Evolutionary conservation across 2,888 invertebrate genomes (phyloP).

Genomic region (Trissonchulus latispiculum): DNA sequence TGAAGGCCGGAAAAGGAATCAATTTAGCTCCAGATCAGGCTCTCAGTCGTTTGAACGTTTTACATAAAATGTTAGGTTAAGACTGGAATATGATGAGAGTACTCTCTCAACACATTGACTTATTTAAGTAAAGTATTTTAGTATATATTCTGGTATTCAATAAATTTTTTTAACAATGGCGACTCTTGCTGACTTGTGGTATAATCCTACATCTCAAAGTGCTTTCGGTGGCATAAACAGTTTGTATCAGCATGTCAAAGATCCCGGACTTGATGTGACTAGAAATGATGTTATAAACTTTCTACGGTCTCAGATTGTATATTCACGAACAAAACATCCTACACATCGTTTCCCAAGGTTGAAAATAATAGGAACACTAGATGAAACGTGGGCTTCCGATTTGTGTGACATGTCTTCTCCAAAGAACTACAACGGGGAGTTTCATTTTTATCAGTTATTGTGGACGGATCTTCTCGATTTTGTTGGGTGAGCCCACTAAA

Average conservation of each 20-base stretch:
- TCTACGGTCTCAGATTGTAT: background rate
- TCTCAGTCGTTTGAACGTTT: no score
- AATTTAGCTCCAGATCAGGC: no score
- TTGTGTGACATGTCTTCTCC: background rate
- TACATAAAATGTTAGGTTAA: no score
- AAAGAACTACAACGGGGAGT: background rate
- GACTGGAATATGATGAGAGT: no score
- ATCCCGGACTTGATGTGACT: background rate
- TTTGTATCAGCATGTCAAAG: background rate
- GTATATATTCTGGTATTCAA: no score
- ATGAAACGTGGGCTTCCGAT: background rate
- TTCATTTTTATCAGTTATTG: slow-evolving; percentile 2
- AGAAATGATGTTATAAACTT: background rate
- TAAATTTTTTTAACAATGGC: no score
- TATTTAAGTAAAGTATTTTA: no score
- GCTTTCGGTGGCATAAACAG: background rate
- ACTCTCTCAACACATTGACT: no score
- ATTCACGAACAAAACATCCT: background rate
- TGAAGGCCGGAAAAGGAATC: no score
- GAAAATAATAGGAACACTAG: background rate
- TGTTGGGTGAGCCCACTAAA: background rate
- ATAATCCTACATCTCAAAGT: background rate
- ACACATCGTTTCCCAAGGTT: background rate
- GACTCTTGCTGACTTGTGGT: no score
- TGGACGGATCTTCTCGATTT: background rate